These are phyloP conservation scores for Drosophila nannoptera DNA, from an alignment of 1,140 invertebrate species.

Conservation along the genomic window DNA sequence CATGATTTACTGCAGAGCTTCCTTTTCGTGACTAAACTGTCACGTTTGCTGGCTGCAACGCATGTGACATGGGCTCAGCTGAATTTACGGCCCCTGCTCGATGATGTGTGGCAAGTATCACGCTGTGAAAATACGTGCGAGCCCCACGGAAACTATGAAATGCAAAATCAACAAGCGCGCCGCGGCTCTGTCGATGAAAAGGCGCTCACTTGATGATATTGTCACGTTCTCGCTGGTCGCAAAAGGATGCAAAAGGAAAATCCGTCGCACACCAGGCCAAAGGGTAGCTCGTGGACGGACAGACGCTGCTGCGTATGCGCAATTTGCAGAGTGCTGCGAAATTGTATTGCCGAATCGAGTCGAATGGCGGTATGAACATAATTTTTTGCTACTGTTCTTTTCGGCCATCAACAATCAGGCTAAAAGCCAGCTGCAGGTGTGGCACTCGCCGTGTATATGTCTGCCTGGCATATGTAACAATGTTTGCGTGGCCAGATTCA, in stretches of 20 bases:
- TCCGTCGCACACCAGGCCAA: not conserved
- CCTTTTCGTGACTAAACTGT: not conserved
- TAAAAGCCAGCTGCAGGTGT: conserved; percentile 70
- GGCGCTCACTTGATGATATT: conserved; percentile 61
- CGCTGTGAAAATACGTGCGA: conserved; percentile 20
- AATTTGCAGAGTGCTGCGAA: conserved; percentile 47
- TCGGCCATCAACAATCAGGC: conserved; percentile 66
- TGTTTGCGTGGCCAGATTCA: conserved; percentile 75
- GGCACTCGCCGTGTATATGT: conserved; percentile 12
- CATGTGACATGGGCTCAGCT: not conserved
- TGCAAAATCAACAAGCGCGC: conserved; percentile 56
- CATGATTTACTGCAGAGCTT: not conserved
- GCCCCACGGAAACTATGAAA: conserved; percentile 26
- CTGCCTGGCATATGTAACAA: conserved; percentile 67
- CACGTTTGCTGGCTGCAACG: not conserved
- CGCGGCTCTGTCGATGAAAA: conserved; percentile 5
- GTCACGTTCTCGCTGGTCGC: conserved; percentile 51
- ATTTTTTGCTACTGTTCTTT: conserved; percentile 46
- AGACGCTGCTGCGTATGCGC: conserved; percentile 62
- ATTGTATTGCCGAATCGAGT: conserved; percentile 44
- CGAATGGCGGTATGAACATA: conserved; percentile 69
- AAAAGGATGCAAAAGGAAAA: conserved; percentile 1
- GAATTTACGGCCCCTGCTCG: not conserved
- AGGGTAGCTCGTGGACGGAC: not conserved
- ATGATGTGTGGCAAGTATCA: conserved; percentile 18